Evolutionary conservation across 2,797 vertebrate species (phyloP), one percentile per base, ranked within the genome.

Genomic region (Liparis tanakae): DNA sequence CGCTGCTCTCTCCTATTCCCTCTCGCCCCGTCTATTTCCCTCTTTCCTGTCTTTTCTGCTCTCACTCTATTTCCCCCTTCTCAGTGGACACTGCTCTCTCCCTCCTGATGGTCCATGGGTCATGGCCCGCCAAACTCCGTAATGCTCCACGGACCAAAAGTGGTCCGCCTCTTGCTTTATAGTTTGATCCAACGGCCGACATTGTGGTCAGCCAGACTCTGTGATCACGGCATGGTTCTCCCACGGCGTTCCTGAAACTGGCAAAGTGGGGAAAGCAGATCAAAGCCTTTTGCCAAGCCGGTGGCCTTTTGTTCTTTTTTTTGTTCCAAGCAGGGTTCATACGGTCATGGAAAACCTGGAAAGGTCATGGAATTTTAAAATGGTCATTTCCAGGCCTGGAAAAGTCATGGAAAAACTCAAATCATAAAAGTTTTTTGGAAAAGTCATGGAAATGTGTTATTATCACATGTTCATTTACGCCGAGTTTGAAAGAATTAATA

Each of bases 71-170:
- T 74, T 77, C n/a, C 18, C 70, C 57, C 70, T 41, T 76, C 57
- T 78, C 34, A 30, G 60, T 67, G 60, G 67, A 73, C 30, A 50
- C 34, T 20, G 34, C 54, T 56, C 78, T 59, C 59, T 76, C 78
- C 48, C 66, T 25, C 20, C 64, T 79, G 55, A 76, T 77, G 61
- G 51, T 67, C 53, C 51, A 22, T 20, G 50, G 62, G 77, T 85
- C 79, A 82, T 58, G 64, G 63, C 71, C 83, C 71, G 81, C 80
- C 80, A 80, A 85, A 78, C 74, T 51, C 76, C 39, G 65, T 56
- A 46, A 79, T 77, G 68, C 57, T 80, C 76, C 59, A 51, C 70
- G 81, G 79, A 87, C 73, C 78, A 85, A 84, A 82, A 78, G 71
- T 77, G 20, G 78, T 81, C 67, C 72, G 76, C 63, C 83, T 44